Base-by-base conservation (phyloP, 2,113 vertebrate genomes). In the Sorex fumeus region DNA sequence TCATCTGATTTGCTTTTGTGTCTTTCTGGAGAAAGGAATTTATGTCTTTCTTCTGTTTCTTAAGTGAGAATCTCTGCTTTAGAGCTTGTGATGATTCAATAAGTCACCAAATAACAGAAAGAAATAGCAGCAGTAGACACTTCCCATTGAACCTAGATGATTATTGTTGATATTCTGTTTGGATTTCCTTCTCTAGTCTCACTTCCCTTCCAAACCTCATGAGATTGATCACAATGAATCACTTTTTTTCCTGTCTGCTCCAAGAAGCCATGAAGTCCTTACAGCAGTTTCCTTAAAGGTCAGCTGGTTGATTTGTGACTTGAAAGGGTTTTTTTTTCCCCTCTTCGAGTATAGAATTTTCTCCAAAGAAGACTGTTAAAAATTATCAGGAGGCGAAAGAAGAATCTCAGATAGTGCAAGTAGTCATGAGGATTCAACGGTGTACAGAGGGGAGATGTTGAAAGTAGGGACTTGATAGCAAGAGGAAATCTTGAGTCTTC, bases 241-340 rank as follows among this genome's bases (percentile, higher is more conserved):
- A 18, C 66, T 60, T 88, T 47, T 88, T 40, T 43, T 57, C 10
- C 27, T 36, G 19, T 28, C 28, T 69, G 45, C 34, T 71, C 28
- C 45, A 88, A 66, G 28, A 10, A 76, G 25, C 15, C 7, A 45
- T 75, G 34, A 70, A 71, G 10, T 64, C 27, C 53, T 50, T 62
- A 53, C 4, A 36, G 27, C 7, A 90, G 45, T 8, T 77, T 45
- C 36, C 40, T 84, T 77, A 84, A 79, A 84, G n/a, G 1, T 72
- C 72, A 90, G 25, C 18, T 81, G n/a, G 34, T 50, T 77, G 43
- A 62, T 90, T 67, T 90, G 23, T 72, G 60, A 69, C 53, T 69
- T 72, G 9, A 64, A 32, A 74, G 25, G 21, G 9, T 50, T 50
- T 50, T 69, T 27, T 91, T 86, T 53, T 88, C 7, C 7, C 40